Evolutionary conservation across 1,140 invertebrate genomes (phyloP).

Genomic region (Cyclina sinensis): DNA sequence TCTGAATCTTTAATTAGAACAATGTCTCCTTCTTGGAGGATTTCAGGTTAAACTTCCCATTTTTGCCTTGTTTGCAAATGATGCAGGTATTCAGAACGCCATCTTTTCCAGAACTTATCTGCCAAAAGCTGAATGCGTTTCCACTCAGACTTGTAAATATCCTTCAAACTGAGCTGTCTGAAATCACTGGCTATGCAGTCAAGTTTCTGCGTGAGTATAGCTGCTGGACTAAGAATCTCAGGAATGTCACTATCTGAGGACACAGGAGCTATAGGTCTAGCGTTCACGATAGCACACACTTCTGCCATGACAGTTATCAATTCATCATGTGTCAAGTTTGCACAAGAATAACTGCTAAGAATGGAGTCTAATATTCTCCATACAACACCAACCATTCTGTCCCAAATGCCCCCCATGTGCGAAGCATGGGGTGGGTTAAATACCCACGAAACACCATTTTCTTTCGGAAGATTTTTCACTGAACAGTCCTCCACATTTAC

Average conservation of each 20-base stretch:
- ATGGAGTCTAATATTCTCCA: constrained; percentile 66
- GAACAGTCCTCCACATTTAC: neutral
- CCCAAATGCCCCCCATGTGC: constrained; percentile 71
- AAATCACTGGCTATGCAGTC: too few species aligned
- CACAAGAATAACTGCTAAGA: neutral
- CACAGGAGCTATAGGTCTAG: neutral
- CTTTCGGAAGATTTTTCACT: neutral
- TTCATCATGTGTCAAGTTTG: constrained; percentile 65
- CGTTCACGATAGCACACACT: neutral
- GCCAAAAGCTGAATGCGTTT: constrained; percentile 49
- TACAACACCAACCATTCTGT: constrained; percentile 66
- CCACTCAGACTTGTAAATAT: constrained; percentile 59
- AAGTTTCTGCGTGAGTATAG: neutral
- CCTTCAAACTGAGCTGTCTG: neutral
- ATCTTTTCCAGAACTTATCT: constrained; percentile 65
- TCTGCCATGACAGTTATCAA: constrained; percentile 24
- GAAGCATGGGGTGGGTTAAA: constrained; percentile 68
- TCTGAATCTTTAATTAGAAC: constrained; percentile 65
- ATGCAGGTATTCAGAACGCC: constrained; percentile 59
- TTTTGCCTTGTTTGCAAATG: constrained; percentile 26
- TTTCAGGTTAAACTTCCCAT: neutral
- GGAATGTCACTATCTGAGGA: neutral
- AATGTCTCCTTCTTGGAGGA: constrained; percentile 64
- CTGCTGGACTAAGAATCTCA: neutral
- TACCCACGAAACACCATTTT: neutral